Conservation (phyloP, 2,113 vertebrate species). For the Holacanthus passer region DNA sequence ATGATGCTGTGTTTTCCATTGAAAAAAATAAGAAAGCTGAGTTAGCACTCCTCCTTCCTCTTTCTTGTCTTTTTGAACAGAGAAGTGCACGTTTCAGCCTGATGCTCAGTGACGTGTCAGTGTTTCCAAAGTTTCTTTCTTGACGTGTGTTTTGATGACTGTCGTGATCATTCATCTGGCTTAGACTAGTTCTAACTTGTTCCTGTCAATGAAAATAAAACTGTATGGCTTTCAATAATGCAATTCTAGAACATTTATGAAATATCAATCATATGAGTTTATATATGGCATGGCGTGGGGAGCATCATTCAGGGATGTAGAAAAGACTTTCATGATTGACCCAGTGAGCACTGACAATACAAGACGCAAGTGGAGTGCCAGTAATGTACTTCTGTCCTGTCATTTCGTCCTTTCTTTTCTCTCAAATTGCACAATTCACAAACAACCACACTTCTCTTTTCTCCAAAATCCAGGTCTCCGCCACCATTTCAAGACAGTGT, state of each 20-base stretch:
- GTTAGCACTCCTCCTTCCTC: conserved; percentile 78
- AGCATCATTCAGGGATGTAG: too few relatives aligned
- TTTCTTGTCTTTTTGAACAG: conserved; percentile 65
- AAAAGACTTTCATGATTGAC: neutral
- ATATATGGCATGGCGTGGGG: neutral
- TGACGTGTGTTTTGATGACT: conserved; percentile 64
- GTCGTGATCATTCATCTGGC: conserved; percentile 41
- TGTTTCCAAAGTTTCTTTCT: conserved; percentile 58
- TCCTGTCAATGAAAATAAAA: neutral
- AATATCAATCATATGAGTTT: neutral
- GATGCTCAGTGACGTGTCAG: conserved; percentile 65
- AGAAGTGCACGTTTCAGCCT: conserved; percentile 72
- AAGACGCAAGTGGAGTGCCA: neutral
- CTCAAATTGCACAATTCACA: conserved; percentile 15
- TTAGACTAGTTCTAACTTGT: conserved; percentile 28
- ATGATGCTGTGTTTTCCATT: conserved; percentile 72
- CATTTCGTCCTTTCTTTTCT: neutral
- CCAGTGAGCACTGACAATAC: conserved; percentile 12
- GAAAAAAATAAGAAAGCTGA: conserved; percentile 76
- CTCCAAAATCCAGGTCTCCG: neutral
- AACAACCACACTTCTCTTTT: conserved; percentile 43
- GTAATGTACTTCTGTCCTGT: neutral
- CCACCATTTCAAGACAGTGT: conserved; percentile 34
- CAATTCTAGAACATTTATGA: neutral
- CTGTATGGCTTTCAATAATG: neutral